These are phyloP conservation scores for Drosophila stalkeri DNA, from an alignment of 2,888 invertebrate genomes.

Conservation along the genomic window DNA sequence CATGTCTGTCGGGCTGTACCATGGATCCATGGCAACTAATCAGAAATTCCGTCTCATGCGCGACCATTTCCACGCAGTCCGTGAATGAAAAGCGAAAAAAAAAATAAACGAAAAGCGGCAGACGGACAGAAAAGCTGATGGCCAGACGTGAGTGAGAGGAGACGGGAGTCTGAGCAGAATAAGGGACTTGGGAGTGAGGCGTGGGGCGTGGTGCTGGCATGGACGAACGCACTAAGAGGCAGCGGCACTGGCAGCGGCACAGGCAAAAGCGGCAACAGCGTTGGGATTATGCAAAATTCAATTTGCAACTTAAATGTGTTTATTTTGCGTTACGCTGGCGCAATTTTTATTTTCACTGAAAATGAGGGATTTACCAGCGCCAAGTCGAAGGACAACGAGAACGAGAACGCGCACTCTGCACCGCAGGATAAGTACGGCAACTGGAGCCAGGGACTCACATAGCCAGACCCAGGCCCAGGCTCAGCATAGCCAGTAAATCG, in stretches of 20 bases:
- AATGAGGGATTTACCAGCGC: slow-evolving; percentile 75
- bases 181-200: background rate
- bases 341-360: slow-evolving; percentile 79
- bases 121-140: slow-evolving; percentile 31
- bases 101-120: slow-evolving; percentile 21
- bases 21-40: slow-evolving; percentile 73
- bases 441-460: background rate
- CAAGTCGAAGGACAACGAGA: slow-evolving; percentile 21
- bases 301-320: slow-evolving; percentile 84
- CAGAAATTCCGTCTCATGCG: slow-evolving; percentile 77
- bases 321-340: slow-evolving; percentile 83
- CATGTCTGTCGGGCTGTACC: slow-evolving; percentile 16
- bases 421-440: slow-evolving; percentile 21
- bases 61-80: slow-evolving; percentile 65
- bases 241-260: slow-evolving; percentile 10
- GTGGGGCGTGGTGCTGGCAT: background rate
- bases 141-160: slow-evolving; percentile 2
- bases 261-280: slow-evolving; percentile 20
- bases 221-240: slow-evolving; percentile 41
- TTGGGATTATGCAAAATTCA: slow-evolving; percentile 83
- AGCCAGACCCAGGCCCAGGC: background rate
- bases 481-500: slow-evolving; percentile 15
- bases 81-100: slow-evolving; percentile 22
- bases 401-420: background rate
- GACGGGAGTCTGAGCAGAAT: background rate